phyloP scores from a whole-genome alignment of 1,140 invertebrate genomes.

The Argopecten irradians region DNA sequence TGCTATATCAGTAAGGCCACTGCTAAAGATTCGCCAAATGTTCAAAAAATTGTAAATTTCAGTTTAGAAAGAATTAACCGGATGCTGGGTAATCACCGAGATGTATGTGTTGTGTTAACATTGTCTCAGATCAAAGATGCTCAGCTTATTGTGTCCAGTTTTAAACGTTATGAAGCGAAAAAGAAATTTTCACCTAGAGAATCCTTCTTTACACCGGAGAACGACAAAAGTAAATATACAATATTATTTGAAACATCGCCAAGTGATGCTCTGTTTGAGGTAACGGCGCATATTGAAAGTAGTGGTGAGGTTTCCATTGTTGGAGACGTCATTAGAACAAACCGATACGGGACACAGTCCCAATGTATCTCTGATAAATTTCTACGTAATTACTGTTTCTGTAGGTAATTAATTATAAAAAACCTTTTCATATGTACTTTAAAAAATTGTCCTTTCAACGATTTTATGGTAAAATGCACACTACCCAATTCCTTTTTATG shows the following conservation, averaged over 20 bases:
- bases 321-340: constrained; percentile 71
- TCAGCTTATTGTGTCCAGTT: constrained; percentile 40
- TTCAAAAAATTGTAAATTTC: constrained; percentile 30
- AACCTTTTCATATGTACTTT: no score
- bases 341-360: constrained; percentile 70
- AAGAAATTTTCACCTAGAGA: constrained; percentile 58
- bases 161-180: constrained; percentile 47
- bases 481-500: no score
- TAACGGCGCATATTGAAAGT: constrained; percentile 51
- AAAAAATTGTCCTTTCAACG: no score
- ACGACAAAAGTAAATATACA: constrained; percentile 41
- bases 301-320: constrained; percentile 53
- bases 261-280: constrained; percentile 70
- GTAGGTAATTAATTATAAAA: constrained; percentile 26
- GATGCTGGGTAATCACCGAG: constrained; percentile 36
- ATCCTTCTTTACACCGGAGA: constrained; percentile 27
- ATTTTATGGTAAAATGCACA: no score
- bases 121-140: constrained; percentile 46
- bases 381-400: constrained; percentile 71
- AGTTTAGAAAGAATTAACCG: constrained; percentile 47
- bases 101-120: constrained; percentile 37
- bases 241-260: constrained; percentile 67
- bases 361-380: constrained; percentile 64
- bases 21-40: constrained; percentile 24
- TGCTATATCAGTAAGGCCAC: constrained; percentile 49